Evolutionary conservation across 2,113 vertebrate species (phyloP).

Genomic region (Oreotrochilus melanogaster): DNA sequence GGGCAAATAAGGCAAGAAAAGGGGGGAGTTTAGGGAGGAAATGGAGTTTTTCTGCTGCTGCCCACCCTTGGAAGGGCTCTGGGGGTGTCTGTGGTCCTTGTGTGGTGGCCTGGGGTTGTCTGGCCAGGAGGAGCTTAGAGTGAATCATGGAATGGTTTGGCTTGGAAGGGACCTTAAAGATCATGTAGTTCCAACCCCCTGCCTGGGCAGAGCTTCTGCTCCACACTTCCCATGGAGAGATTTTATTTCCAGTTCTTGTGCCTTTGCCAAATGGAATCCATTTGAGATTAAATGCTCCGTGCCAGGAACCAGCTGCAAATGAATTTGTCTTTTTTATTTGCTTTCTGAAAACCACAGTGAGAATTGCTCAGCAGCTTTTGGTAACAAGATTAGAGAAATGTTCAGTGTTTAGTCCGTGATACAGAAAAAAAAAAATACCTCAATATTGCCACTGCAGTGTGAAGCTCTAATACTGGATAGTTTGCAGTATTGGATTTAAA

Average conservation of each 20-base stretch:
- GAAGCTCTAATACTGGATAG: background rate
- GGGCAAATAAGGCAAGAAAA: background rate
- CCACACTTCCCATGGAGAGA: fast-evolving
- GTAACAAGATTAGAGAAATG: conserved; percentile 11
- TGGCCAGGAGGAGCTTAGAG: background rate
- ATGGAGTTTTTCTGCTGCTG: background rate
- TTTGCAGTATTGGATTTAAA: background rate
- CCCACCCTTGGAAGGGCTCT: fast-evolving
- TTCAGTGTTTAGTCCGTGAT: background rate
- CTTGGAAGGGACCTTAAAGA: too few species aligned
- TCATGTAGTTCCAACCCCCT: too few species aligned
- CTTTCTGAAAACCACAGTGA: background rate
- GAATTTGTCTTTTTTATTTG: conserved; percentile 6
- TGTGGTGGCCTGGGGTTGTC: fast-evolving
- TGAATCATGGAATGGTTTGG: too few species aligned
- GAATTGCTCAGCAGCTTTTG: conserved; percentile 3
- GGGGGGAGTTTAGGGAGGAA: background rate
- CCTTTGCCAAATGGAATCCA: background rate
- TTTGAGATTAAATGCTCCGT: background rate
- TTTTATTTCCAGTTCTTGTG: background rate
- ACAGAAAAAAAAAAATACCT: background rate
- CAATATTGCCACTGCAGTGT: background rate
- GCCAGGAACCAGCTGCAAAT: background rate
- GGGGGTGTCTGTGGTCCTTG: fast-evolving
- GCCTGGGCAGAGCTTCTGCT: background rate